These are phyloP conservation scores for Siniperca obscura DNA, from an alignment of 2,797 vertebrate genomes.

Conservation along the genomic window DNA sequence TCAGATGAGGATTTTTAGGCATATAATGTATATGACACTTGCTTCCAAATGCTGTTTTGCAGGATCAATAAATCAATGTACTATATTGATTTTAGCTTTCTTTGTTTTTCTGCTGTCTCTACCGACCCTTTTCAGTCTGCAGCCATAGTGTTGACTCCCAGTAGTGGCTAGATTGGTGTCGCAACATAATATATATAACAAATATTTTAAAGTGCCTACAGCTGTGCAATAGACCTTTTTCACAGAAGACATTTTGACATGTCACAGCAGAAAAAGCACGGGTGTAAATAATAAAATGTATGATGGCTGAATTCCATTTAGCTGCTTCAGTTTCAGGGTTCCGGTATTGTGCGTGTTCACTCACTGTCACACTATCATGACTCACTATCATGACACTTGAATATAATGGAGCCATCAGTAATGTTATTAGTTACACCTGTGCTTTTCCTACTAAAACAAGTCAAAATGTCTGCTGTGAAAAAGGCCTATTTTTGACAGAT, in stretches of 20 bases:
- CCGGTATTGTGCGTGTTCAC: background rate
- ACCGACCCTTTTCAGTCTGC: background rate
- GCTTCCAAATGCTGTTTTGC: background rate
- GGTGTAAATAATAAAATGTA: background rate
- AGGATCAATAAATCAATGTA: background rate
- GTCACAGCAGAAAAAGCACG: background rate
- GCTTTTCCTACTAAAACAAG: background rate
- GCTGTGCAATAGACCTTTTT: background rate
- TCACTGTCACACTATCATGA: background rate
- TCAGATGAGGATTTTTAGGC: background rate
- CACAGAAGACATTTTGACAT: background rate
- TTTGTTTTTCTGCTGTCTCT: background rate
- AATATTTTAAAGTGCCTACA: background rate
- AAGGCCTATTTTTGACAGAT: background rate
- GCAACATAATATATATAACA: background rate
- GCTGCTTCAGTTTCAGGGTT: background rate
- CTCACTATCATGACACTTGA: background rate
- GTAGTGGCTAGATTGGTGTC: background rate
- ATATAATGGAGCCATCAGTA: background rate
- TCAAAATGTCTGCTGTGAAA: background rate
- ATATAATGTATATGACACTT: background rate
- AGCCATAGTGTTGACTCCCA: background rate
- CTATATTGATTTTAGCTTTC: background rate
- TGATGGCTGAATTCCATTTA: background rate
- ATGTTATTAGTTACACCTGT: background rate